Evolutionary conservation across 1,140 invertebrate genomes (phyloP), one percentile per base, ranked within the genome.

Genomic region (Daktulosphaira vitifoliae): DNA sequence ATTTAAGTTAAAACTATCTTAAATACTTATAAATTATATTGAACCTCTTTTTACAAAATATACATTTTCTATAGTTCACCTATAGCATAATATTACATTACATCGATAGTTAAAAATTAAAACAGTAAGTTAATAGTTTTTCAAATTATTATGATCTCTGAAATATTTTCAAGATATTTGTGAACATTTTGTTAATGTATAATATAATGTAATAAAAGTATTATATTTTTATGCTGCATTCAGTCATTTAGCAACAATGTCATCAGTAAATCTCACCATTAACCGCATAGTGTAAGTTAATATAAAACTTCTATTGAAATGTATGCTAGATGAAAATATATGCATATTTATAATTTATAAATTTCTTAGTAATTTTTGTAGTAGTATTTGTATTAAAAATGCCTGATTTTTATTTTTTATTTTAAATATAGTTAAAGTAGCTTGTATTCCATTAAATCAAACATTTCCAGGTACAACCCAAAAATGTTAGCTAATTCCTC

Each of bases 231-330:
- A 46, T 66, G 53, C 52, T 18, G 37, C 51, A 23, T 81, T 75
- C 84, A 89, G 87, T 84, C 86, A 89, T 84, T 85, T 89, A 81
- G 86, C 87, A 82, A 89, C 86, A 79, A 84, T 90, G 80, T 89
- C 87, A 74, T 83, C 86, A 78, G 87, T 90, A 80, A 89, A 89
- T 83, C 83, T 89, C 78, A 85, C 85, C 80, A 83, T 90, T 80
- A 88, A 88, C 82, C 80, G 87, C 81, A 90, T 90, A 79, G 86
- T 86, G 87, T 90, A 90, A 89, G 87, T 90, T 75, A 29, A 52
- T 52, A n/a, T 26, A 15, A 6, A 48, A 2, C 3, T 15, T 20
- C 29, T 5, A 33, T 5, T 11, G 5, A 6, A 33, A 33, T 33
- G 29, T 33, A 11, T 33, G 29, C 29, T 33, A 6, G 11, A 33